Evolutionary conservation across 2,113 vertebrate species (phyloP), one percentile per base, ranked within the genome.

Genomic region (Uropsilus gracilis): DNA sequence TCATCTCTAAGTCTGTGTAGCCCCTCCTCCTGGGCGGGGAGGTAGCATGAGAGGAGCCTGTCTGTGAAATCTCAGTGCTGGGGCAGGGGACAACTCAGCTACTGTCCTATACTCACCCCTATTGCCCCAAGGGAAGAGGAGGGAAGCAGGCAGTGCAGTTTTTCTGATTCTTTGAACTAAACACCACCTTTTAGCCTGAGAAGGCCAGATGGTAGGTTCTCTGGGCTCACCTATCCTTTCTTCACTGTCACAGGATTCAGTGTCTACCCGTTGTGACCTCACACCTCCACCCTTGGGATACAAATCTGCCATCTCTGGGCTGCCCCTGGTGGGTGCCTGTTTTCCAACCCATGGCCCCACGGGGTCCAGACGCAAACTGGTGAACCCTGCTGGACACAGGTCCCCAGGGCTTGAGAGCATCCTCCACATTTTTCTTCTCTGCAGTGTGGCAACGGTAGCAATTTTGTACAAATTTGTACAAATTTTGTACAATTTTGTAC

Each of bases 301-400:
- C 63, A 84, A 64, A 90, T 80, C 84, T 75, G 53, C 46, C 55
- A 64, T 59, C 30, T 26, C 37, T 50, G 81, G 94, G 73, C 92
- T 77, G 50, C 7, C 61, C 26, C n/a, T 1, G 3, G 64, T 81
- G 59, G 6, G 53, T 8, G 46, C 18, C 46, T 32, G 26, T 78
- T 46, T 88, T 83, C 20, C 0, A 0, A 44, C 30, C 76, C 30
- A 9, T 61, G 26, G 44, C 9, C 42, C 59, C 80, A 32, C 59
- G 20, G 18, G 86, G 42, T 75, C 37, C 24, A 84, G 57, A 89
- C 37, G 30, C 39, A 71, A 55, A 68, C 39, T 57, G 50, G 73
- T 77, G 66, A 89, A 22, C 22, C 34, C 68, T 66, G 0, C n/a
- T 53, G 72, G 39, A 42, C 48, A 73, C 6, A 63, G 28, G 46